These are phyloP conservation scores for Oreonectes daqikongensis DNA, from an alignment of 2,797 vertebrate species.

Conservation along the genomic window DNA sequence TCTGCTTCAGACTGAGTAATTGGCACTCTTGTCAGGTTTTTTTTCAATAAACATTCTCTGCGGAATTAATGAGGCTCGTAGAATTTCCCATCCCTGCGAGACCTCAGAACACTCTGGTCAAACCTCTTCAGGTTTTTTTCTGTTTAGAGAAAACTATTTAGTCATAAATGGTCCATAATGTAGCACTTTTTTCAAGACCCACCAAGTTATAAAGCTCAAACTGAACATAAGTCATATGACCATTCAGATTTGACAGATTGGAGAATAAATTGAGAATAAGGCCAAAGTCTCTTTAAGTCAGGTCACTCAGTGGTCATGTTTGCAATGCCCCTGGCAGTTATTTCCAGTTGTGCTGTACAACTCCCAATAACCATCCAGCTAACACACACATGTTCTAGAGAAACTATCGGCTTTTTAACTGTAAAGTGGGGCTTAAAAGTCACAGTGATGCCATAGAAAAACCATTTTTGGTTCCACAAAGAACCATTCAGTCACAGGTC, in stretches of 20 bases:
- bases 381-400: background rate
- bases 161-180: constrained; percentile 8
- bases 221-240: background rate
- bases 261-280: background rate
- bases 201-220: background rate
- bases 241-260: background rate
- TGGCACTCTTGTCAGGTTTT: background rate
- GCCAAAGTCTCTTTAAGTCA: background rate
- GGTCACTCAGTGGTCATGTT: background rate
- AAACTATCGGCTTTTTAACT: background rate
- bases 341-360: background rate
- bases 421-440: background rate
- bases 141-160: background rate
- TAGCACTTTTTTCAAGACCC: background rate
- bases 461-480: too few species aligned
- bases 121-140: background rate
- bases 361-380: background rate
- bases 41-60: constrained; percentile 18
- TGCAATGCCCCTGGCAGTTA: background rate
- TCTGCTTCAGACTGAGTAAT: constrained; percentile 32
- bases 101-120: background rate
- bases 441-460: too few species aligned
- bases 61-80: constrained; percentile 34
- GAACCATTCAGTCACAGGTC: too few species aligned
- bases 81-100: background rate